These are phyloP conservation scores for Valencia hispanica DNA, from an alignment of 2,797 vertebrate species.

Conservation along the genomic window DNA sequence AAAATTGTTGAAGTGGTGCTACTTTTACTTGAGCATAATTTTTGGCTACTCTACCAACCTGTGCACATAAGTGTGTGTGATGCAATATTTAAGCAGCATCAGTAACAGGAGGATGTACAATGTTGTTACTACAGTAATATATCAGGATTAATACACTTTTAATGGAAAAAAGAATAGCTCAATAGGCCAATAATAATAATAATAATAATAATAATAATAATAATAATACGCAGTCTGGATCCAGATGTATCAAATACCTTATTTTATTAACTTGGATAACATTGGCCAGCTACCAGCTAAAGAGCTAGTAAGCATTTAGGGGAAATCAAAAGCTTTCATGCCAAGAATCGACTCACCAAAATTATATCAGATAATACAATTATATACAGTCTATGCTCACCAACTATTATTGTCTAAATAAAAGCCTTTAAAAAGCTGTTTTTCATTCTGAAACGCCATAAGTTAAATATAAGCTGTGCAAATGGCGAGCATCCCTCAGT, in stretches of 20 bases:
- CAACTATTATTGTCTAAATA: accelerated
- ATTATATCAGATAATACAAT: too few relatives aligned
- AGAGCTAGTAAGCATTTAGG: conserved; percentile 35
- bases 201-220: too few relatives aligned
- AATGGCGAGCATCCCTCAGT: not conserved
- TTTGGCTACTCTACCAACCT: too few relatives aligned
- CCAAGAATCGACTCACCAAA: not conserved
- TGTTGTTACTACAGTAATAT: not conserved
- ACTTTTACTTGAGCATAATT: too few relatives aligned
- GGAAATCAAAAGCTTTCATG: conserved; percentile 4
- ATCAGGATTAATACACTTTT: not conserved
- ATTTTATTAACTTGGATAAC: not conserved
- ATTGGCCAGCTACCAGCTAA: conserved; percentile 9
- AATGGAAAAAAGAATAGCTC: not conserved
- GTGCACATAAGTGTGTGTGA: not conserved
- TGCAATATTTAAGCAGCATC: not conserved
- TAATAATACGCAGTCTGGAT: too few relatives aligned
- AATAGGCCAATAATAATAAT: not conserved
- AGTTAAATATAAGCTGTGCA: not conserved
- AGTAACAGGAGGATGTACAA: not conserved
- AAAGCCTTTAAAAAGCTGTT: accelerated
- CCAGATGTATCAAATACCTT: not conserved
- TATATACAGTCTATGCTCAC: too few relatives aligned
- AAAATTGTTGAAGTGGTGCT: too few relatives aligned
- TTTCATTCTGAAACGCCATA: not conserved